These are phyloP conservation scores for Mustela lutreola DNA, from an alignment of 2,113 vertebrate genomes.

Conservation along the genomic window DNA sequence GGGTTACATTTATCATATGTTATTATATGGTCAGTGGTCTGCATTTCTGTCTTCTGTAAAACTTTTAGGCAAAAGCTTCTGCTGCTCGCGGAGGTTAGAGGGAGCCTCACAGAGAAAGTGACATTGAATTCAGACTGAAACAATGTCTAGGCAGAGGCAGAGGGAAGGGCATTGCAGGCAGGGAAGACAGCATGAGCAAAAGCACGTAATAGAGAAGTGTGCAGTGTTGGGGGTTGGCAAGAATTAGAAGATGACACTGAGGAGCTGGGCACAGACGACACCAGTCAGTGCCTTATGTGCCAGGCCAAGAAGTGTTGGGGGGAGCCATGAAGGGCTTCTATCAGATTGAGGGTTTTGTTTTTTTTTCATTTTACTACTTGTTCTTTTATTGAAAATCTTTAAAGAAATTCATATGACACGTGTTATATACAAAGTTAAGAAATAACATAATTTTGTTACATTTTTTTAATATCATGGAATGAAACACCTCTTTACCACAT, in stretches of 20 bases:
- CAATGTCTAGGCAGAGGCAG: background rate
- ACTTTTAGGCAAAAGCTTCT: background rate
- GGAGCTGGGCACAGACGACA: background rate
- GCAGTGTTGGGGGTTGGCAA: rapidly evolving
- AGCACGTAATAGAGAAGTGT: background rate
- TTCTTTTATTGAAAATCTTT: background rate
- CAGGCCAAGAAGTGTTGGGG: background rate
- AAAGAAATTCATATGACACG: background rate
- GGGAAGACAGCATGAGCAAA: background rate
- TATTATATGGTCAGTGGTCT: background rate
- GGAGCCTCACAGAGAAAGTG: background rate
- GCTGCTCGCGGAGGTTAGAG: background rate
- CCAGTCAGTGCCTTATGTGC: background rate
- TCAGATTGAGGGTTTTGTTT: too few relatives aligned
- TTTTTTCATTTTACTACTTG: background rate
- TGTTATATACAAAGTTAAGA: background rate
- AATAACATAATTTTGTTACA: background rate
- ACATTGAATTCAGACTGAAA: background rate
- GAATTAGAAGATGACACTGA: background rate
- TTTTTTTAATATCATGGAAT: background rate
- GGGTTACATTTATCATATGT: background rate
- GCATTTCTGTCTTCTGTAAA: background rate
- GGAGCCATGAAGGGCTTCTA: background rate
- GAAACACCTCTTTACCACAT: background rate
- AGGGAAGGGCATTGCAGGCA: background rate